These are phyloP conservation scores for Carpatolechia fugitivella DNA, from an alignment of 2,888 invertebrate genomes.

Conservation along the genomic window DNA sequence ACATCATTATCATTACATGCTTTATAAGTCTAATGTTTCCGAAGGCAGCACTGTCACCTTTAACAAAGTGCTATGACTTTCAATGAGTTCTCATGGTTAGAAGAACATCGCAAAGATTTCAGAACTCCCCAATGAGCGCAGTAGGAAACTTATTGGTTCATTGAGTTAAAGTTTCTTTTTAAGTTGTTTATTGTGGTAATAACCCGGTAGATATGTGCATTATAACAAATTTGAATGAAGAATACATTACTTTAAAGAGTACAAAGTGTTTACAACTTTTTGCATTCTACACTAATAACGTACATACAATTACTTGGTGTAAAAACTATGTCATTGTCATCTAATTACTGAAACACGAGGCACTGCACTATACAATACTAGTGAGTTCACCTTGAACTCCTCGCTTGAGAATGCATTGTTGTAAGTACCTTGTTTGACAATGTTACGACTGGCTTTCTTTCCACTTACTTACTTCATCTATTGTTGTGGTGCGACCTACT, in stretches of 20 bases:
- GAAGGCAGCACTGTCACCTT: too few species aligned
- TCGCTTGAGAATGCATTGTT: slow-evolving; percentile 4
- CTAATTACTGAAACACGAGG: slow-evolving; percentile 5
- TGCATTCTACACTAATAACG: neutral
- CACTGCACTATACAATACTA: neutral
- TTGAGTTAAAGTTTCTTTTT: too few species aligned
- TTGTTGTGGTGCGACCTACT: neutral
- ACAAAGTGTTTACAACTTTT: neutral
- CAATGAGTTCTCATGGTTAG: too few species aligned
- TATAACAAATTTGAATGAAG: too few species aligned
- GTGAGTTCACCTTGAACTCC: neutral
- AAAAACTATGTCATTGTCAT: slow-evolving; percentile 5
- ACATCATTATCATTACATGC: too few species aligned
- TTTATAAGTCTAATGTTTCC: too few species aligned
- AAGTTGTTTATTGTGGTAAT: too few species aligned
- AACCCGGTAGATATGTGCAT: too few species aligned
- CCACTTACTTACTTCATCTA: neutral
- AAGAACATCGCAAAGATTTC: too few species aligned
- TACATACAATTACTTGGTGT: neutral
- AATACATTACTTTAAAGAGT: neutral
- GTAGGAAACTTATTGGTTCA: too few species aligned
- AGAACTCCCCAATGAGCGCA: too few species aligned
- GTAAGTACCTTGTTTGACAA: neutral
- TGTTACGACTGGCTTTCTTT: slow-evolving; percentile 1
- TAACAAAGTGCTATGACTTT: too few species aligned